Evolutionary conservation across 2,888 invertebrate genomes (phyloP), one percentile per base, ranked within the genome.

Genomic region (Drosophila algonquin): DNA sequence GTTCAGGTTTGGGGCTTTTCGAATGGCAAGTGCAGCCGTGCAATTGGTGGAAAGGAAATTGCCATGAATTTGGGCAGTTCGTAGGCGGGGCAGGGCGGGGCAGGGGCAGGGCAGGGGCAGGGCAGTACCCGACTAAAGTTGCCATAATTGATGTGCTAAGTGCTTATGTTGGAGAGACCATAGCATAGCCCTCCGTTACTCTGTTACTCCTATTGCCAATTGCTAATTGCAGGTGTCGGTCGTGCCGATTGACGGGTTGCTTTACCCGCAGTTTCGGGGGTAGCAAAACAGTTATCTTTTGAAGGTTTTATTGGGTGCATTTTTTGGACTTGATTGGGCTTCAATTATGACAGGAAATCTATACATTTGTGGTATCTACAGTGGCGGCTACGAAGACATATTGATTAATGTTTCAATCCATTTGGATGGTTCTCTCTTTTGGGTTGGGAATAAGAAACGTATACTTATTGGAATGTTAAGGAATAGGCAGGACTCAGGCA

Each of bases 11-110:
- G 59, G 40, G 61, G 35, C 21, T 73, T 73, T 9, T 5, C 47
- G 21, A 21, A 47, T 30, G 47, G 55, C 44, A 40, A 57, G 63
- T 45, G 27, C 32, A 24, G 78, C 83, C n/a, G 40, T 84, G 76
- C 83, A 84, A 84, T 84, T 84, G 83, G 83, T 79, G 75, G 81
- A 73, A 61, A 76, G 84, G 76, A 87, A 86, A 84, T 81, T 79
- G 55, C 53, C 71, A 50, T 62, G 62, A 78, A 83, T 81, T 83
- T 76, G 78, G 71, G 67, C 67, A 73, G 40, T 40, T 40, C 7
- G 40, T n/a, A 40, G 35, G 14, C 32, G 32, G 52, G 45, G 30
- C 30, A n/a, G 21, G 30, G 30, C 6, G 14, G 30, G 30, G 7
- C 27, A 1, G 27, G 27, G 27, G 21, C 21, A 2, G 21, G 16